phyloP scores from a whole-genome alignment of 2,113 vertebrate species.

The Lynx canadensis region DNA sequence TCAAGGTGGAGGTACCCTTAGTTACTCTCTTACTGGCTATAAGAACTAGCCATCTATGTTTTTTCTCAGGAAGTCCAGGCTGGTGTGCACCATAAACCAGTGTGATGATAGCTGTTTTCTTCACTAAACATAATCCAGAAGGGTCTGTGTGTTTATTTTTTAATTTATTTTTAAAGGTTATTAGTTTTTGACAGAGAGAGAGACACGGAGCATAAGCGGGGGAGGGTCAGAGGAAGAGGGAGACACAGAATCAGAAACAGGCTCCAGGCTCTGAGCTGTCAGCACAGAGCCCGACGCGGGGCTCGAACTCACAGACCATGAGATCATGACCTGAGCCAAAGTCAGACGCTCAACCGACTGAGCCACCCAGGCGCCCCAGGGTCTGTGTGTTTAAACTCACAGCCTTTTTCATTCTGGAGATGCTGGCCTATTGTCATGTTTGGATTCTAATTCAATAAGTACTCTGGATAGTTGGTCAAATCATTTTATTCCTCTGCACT shows the following conservation, averaged over 20 bases:
- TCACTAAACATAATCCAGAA: background rate
- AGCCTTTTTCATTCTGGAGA: background rate
- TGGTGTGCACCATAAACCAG: background rate
- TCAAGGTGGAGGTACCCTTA: background rate
- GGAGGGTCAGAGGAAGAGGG: too few species aligned
- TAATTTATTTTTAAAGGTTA: too few species aligned
- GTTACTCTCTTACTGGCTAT: background rate
- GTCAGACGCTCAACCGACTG: too few species aligned
- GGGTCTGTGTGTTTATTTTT: background rate
- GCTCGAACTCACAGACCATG: too few species aligned
- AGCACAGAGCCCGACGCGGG: too few species aligned
- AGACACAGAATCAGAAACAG: too few species aligned
- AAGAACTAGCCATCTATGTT: background rate
- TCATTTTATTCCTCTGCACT: fast-evolving
- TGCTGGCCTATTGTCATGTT: background rate
- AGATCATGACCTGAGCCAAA: too few species aligned
- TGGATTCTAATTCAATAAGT: background rate
- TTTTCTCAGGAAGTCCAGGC: background rate
- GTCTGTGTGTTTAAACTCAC: background rate
- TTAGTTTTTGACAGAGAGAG: too few species aligned
- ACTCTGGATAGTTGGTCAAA: background rate
- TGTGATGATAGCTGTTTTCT: background rate
- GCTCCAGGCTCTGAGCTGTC: too few species aligned
- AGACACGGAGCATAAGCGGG: too few species aligned
- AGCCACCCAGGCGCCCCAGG: too few species aligned